Percentiles rank a stretch among this genome's conserved stretches.
Conservation (phyloP, 2,797 vertebrate species). For the Somateria mollissima region DNA sequence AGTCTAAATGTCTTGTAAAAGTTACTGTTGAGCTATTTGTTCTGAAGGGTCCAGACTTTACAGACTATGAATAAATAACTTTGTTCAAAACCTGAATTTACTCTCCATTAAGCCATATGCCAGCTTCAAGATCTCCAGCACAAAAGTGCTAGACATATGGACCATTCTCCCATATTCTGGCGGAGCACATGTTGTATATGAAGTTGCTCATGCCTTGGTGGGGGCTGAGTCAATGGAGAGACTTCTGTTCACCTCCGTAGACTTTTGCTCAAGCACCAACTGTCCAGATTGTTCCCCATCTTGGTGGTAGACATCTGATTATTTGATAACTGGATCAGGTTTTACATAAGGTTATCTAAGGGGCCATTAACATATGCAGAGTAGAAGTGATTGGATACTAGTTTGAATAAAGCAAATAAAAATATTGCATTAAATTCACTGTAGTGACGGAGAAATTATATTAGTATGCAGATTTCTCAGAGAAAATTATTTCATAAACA, state of each 20-base stretch:
- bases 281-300: not conserved
- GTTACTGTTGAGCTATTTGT: slow-evolving; percentile 40
- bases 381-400: not conserved
- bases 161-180: not conserved
- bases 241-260: not conserved
- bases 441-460: not conserved
- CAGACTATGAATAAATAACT: slow-evolving; percentile 41
- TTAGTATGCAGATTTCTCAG: not conserved
- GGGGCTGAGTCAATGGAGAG: not conserved
- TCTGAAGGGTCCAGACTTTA: slow-evolving; percentile 18
- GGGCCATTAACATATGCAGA: not conserved
- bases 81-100: not conserved
- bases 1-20: slow-evolving; percentile 32
- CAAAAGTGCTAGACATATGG: not conserved
- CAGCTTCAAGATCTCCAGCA: not conserved
- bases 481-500: not conserved
- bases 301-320: not conserved
- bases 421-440: not conserved
- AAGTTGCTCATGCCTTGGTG: not conserved
- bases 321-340: not conserved
- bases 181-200: not conserved
- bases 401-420: not conserved
- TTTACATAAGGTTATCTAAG: not conserved
- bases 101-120: not conserved
- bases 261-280: not conserved